Evolutionary conservation across 2,797 vertebrate genomes (phyloP).

Genomic region (Eremophila alpestris): DNA sequence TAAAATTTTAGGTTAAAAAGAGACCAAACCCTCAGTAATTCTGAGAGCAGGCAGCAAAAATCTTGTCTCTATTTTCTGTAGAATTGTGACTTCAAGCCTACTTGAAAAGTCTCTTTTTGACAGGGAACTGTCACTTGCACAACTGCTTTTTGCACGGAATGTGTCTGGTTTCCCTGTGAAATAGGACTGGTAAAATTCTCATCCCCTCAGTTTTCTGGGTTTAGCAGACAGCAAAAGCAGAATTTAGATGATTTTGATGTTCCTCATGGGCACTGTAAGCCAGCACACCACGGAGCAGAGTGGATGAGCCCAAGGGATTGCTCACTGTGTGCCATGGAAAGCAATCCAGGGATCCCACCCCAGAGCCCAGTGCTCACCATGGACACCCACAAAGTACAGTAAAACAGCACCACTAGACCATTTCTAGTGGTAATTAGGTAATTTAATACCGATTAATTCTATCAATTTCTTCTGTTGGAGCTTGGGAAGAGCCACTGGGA

Average conservation of each 20-base stretch:
- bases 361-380: not conserved
- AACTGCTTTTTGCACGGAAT: not conserved
- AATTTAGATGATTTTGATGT: not conserved
- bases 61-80: not conserved
- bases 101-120: not conserved
- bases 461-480: not conserved
- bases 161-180: not conserved
- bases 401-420: not conserved
- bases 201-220: not conserved
- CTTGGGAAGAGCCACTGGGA: not conserved
- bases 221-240: not conserved
- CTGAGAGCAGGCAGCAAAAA: not conserved
- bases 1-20: not conserved
- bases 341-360: not conserved
- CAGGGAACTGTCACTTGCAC: not conserved
- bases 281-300: rapidly evolving
- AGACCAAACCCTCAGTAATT: not conserved
- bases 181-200: not conserved
- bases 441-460: not conserved
- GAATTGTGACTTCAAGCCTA: not conserved
- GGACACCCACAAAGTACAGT: not conserved
- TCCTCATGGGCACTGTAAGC: not conserved
- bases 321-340: not conserved
- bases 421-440: not conserved
- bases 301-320: rapidly evolving